Conservation (phyloP, 1,140 invertebrate genomes). For the Berghia stephanieae region DNA sequence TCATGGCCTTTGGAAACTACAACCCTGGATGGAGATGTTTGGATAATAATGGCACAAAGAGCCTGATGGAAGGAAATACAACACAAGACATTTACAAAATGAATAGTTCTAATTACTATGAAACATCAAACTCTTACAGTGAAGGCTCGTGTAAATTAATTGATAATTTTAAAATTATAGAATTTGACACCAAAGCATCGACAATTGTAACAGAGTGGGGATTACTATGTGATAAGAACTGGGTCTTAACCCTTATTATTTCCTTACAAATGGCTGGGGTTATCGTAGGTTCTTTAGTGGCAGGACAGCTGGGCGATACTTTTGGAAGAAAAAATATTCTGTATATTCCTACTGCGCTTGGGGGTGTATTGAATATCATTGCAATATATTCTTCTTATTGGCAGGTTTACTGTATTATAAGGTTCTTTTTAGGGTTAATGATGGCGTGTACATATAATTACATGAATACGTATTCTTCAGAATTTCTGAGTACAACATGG, state of each 20-base stretch:
- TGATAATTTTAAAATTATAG: too few species aligned
- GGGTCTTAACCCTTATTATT: conserved; percentile 25
- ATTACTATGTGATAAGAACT: conserved; percentile 35
- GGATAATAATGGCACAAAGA: too few species aligned
- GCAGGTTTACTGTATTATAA: conserved; percentile 31
- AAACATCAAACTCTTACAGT: too few species aligned
- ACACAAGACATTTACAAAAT: too few species aligned
- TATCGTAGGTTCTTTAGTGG: conserved; percentile 29
- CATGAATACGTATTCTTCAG: neutral
- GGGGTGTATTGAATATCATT: neutral
- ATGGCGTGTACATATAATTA: neutral
- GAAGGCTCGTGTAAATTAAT: too few species aligned
- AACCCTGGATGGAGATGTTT: conserved; percentile 35
- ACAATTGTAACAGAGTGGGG: conserved; percentile 31
- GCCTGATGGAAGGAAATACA: too few species aligned
- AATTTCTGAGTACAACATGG: neutral
- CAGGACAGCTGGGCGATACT: conserved; percentile 35
- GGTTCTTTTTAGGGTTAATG: conserved; percentile 32
- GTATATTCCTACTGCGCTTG: neutral
- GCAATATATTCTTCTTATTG: conserved; percentile 26
- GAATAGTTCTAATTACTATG: too few species aligned
- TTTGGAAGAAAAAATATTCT: conserved; percentile 35
- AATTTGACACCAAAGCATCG: neutral
- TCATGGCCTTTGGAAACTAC: conserved; percentile 35
- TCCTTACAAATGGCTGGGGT: conserved; percentile 39